Base-by-base conservation (phyloP, 1,140 invertebrate species). In the Araneus ventricosus region DNA sequence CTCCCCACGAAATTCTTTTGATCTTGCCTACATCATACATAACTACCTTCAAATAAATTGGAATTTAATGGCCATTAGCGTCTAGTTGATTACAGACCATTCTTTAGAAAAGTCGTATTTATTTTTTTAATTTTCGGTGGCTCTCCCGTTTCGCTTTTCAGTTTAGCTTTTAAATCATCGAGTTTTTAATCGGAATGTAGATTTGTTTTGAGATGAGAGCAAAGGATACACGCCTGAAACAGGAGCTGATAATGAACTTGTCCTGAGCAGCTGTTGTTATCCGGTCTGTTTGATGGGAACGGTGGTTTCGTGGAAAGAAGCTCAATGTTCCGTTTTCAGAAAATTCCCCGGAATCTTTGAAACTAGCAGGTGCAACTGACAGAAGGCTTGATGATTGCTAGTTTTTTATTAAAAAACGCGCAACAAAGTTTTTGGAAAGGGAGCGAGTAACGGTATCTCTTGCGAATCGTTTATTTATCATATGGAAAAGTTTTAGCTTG, bases 201-300 rank as follows among this genome's bases (percentile, higher is more conserved):
- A 75, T 87, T 87, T 87, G 85, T 87, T 61, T 87, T 59, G 57
- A 87, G 34, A 84, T 45, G 80, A 41, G 24, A 84, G 80, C 24
- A 84, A 41, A 52, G 52, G 52, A 87, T 37, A 59, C 52, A 34
- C 52, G 80, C 52, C 57, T 27, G 30, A 59, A 87, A 87, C 85
- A 87, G 27, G 37, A 63, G 52, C 34, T 87, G 85, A 67, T 87
- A 87, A 87, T 87, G 85, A 87, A 87, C 57, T 61, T 87, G 85
- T 87, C 85, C 45, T 37, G 30, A 10, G 24, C 85, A 87, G 85
- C 85, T 87, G 85, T 37, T n/a, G 22, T 27, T 87, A 37, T 37
- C 52, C 85, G 17, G 57, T 20, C 14, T 34, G 27, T 14, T 63
- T 87, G 57, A 63, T 87, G 59, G 85, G 34, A 67, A 34, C 59